phyloP scores from a whole-genome alignment of 2,797 vertebrate genomes.

The Poeciliopsis presidionis region DNA sequence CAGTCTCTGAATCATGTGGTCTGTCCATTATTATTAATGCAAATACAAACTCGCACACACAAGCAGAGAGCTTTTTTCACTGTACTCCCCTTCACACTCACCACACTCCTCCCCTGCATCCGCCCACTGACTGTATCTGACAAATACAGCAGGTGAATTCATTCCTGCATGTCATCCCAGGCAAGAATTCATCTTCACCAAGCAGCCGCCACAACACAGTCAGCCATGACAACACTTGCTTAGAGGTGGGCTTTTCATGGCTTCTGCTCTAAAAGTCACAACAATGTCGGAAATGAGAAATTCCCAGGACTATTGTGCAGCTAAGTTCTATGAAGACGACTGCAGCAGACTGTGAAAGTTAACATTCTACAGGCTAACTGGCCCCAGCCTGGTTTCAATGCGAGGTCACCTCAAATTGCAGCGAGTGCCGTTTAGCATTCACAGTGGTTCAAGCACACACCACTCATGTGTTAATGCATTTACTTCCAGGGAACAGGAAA shows the following conservation, averaged over 20 bases:
- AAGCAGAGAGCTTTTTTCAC: slow-evolving; percentile 6
- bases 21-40: slow-evolving; percentile 29
- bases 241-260: slow-evolving; percentile 24
- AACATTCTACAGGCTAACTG: slow-evolving; percentile 41
- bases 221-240: slow-evolving; percentile 30
- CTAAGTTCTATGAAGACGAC: slow-evolving; percentile 40
- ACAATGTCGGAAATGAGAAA: slow-evolving; percentile 14
- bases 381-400: slow-evolving; percentile 26
- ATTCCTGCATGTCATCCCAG: slow-evolving; percentile 44
- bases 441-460: slow-evolving; percentile 7
- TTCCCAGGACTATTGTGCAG: slow-evolving; percentile 24
- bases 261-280: slow-evolving; percentile 37
- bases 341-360: slow-evolving; percentile 41
- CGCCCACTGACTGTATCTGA: slow-evolving; percentile 43
- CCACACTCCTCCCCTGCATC: slow-evolving; percentile 21
- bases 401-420: slow-evolving; percentile 31
- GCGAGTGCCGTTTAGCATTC: slow-evolving; percentile 21
- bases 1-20: slow-evolving; percentile 33
- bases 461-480: slow-evolving; percentile 33
- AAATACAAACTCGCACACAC: slow-evolving; percentile 12
- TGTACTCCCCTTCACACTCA: slow-evolving; percentile 19
- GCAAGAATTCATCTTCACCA: slow-evolving; percentile 38
- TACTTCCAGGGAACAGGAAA: slow-evolving; percentile 23
- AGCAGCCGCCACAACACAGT: slow-evolving; percentile 34
- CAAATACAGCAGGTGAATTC: slow-evolving; percentile 56